Evolutionary conservation across 2,888 invertebrate species (phyloP).

Genomic region (Philhelius pedissequus): DNA sequence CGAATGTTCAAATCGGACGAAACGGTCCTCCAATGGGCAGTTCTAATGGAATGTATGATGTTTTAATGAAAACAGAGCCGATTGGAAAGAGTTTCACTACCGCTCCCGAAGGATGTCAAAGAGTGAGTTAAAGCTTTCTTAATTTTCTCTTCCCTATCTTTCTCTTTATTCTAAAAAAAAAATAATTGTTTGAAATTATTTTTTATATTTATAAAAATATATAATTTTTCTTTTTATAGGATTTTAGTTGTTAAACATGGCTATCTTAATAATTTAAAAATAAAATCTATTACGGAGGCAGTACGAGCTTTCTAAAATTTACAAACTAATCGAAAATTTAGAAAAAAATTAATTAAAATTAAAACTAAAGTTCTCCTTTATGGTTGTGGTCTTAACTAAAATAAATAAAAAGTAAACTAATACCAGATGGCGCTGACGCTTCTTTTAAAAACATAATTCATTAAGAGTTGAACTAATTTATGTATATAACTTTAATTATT

Average conservation of each 20-base stretch:
- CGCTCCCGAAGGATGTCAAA: conserved; percentile 82
- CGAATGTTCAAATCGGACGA: conserved; percentile 85
- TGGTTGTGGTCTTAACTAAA: conserved; percentile 64
- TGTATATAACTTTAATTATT: conserved; percentile 51
- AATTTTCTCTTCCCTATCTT: not conserved
- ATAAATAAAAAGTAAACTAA: conserved; percentile 47
- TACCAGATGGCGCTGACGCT: conserved; percentile 55
- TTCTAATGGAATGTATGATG: conserved; percentile 77
- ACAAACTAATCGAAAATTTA: conserved; percentile 34
- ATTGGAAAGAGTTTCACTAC: conserved; percentile 78
- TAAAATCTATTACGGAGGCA: conserved; percentile 23
- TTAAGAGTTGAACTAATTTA: conserved; percentile 28
- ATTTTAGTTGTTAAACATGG: conserved; percentile 77
- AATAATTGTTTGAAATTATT: conserved; percentile 59
- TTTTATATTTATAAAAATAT: conserved; percentile 24
- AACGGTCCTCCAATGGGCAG: conserved; percentile 81
- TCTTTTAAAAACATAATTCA: not conserved
- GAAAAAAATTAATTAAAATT: not conserved
- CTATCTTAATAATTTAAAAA: conserved; percentile 60
- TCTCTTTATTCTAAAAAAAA: not conserved
- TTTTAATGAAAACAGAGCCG: conserved; percentile 80
- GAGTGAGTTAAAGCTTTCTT: conserved; percentile 77
- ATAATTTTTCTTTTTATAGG: conserved; percentile 75
- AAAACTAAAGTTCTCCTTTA: conserved; percentile 28
- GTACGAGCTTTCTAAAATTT: conserved; percentile 38